Conservation (phyloP, 2,797 vertebrate genomes). For the Ataeniobius toweri region DNA sequence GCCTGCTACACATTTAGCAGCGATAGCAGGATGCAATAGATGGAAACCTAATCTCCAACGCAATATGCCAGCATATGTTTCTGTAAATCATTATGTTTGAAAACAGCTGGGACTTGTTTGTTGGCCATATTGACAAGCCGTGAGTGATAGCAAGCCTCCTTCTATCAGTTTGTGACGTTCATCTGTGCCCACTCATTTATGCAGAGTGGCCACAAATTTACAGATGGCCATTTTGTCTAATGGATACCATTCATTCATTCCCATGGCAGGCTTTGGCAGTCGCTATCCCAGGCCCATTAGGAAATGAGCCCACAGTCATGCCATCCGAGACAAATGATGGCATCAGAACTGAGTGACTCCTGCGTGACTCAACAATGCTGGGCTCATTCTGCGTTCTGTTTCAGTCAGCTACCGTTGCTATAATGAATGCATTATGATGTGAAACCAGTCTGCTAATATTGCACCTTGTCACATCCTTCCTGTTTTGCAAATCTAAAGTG, state of each 20-base stretch:
- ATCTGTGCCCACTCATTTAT: slow-evolving; percentile 52
- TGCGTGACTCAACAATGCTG: slow-evolving; percentile 46
- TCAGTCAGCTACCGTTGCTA: slow-evolving; percentile 4
- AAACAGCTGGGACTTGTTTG: slow-evolving; percentile 46
- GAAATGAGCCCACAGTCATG: slow-evolving; percentile 70
- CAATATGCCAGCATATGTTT: slow-evolving; percentile 17
- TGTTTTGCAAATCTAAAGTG: slow-evolving; percentile 22
- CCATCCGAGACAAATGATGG: slow-evolving; percentile 64
- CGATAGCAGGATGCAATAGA: not conserved
- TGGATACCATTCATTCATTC: slow-evolving; percentile 74
- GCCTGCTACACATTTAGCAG: not conserved
- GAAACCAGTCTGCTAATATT: slow-evolving; percentile 24
- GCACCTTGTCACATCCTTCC: slow-evolving; percentile 7
- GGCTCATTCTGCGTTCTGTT: slow-evolving; percentile 43
- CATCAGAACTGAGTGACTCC: slow-evolving; percentile 62
- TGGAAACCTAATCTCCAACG: slow-evolving; percentile 2
- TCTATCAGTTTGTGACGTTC: slow-evolving; percentile 50
- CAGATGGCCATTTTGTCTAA: slow-evolving; percentile 74
- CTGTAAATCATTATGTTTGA: slow-evolving; percentile 34
- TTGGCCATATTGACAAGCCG: slow-evolving; percentile 31
- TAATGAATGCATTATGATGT: slow-evolving; percentile 26
- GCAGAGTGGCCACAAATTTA: slow-evolving; percentile 75
- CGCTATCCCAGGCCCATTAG: slow-evolving; percentile 74
- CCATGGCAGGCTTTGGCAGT: slow-evolving; percentile 68
- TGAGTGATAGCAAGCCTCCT: slow-evolving; percentile 38